Conservation (phyloP, 2,113 vertebrate genomes). For the Ptychochromis oligacanthus region DNA sequence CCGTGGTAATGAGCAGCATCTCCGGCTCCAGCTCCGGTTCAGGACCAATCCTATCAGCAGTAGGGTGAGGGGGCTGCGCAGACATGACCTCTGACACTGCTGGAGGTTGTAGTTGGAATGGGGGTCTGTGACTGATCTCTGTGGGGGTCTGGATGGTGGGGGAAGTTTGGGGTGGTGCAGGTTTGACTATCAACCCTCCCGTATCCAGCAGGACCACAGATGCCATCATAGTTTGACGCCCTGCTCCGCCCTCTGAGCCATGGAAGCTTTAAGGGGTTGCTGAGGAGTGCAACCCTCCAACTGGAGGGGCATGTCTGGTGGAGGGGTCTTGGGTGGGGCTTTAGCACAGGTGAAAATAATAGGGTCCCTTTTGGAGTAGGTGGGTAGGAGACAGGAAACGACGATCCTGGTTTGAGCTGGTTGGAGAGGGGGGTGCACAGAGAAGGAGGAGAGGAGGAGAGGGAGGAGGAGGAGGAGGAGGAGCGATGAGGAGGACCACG, state of each 20-base stretch:
- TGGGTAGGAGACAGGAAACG: conserved; percentile 56
- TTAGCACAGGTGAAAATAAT: background rate
- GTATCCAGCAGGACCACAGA: too few relatives aligned
- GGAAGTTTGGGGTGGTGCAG: background rate
- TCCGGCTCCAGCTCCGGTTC: conserved; percentile 16
- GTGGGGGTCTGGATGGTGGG: background rate
- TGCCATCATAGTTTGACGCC: too few relatives aligned
- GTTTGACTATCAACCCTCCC: background rate
- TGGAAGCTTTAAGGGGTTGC: too few relatives aligned
- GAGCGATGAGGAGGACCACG: background rate
- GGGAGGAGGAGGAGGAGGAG: background rate
- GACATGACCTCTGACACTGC: background rate
- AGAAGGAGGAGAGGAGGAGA: background rate
- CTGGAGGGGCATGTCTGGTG: too few relatives aligned
- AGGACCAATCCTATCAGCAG: rapidly evolving
- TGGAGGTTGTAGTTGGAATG: too few relatives aligned
- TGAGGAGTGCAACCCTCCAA: too few relatives aligned
- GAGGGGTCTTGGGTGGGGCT: conserved; percentile 57
- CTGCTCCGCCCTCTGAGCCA: too few relatives aligned
- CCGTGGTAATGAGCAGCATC: rapidly evolving
- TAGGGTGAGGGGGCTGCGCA: rapidly evolving
- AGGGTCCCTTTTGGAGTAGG: conserved; percentile 38
- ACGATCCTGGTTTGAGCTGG: background rate
- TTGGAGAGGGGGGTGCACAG: rapidly evolving
- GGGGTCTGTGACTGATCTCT: too few relatives aligned